Percentiles rank a stretch among this genome's conserved stretches.
Evolutionary conservation across 2,113 vertebrate species (phyloP).

Genomic region (Catharus fuscescens): DNA sequence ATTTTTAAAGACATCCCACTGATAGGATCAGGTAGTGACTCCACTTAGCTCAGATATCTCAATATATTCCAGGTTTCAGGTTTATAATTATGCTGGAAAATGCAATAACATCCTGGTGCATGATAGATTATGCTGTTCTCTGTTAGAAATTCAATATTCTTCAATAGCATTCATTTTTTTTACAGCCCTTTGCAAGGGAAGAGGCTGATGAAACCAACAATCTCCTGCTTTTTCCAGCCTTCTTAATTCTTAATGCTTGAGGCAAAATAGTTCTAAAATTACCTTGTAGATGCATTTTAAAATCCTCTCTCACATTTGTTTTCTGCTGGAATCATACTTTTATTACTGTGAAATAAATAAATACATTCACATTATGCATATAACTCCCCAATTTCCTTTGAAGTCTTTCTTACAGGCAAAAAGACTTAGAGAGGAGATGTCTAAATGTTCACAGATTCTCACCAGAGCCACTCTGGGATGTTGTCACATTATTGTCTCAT

Average conservation of each 20-base stretch:
- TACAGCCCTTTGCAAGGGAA: not conserved
- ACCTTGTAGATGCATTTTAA: slow-evolving; percentile 2
- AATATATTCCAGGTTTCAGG: not conserved
- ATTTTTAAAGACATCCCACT: not conserved
- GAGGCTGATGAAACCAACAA: not conserved
- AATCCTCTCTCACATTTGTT: slow-evolving; percentile 23
- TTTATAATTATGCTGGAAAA: slow-evolving; percentile 20
- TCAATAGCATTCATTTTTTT: not conserved
- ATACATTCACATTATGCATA: not conserved
- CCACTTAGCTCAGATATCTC: not conserved
- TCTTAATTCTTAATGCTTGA: not conserved
- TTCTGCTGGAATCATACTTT: not conserved
- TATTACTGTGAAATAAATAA: slow-evolving; percentile 44
- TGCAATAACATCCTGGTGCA: not conserved
- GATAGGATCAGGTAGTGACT: not conserved
- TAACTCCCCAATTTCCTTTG: not conserved
- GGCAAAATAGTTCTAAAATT: slow-evolving; percentile 24
- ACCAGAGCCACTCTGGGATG: not conserved
- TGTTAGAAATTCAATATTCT: slow-evolving; percentile 4
- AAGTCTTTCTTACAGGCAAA: not conserved
- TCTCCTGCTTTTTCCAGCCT: not conserved
- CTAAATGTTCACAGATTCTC: not conserved
- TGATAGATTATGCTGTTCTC: not conserved
- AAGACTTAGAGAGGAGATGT: not conserved
- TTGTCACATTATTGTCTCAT: not conserved